Evolutionary conservation across 2,113 vertebrate genomes (phyloP), one percentile per base, ranked within the genome.

Genomic region (Lycocorax pyrrhopterus): DNA sequence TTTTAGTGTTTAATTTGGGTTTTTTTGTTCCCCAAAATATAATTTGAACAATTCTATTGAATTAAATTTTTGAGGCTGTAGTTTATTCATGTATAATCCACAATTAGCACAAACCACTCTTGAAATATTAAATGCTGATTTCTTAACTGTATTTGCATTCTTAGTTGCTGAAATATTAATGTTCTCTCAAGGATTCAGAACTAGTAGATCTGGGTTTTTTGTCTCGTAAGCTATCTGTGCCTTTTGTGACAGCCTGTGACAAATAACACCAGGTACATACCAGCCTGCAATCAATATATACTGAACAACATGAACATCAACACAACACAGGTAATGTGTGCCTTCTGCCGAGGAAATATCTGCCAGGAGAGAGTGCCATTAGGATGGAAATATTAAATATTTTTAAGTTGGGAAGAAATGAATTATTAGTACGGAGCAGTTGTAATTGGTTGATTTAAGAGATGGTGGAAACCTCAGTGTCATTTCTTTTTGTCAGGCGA

Each of bases 181-280:
- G 3, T 53, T 53, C 51, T 84, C 7, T 19, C 17, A 66, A 58
- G 29, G 12, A 41, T 52, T 86, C 52, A 56, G n/a, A n/a, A 56
- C 4, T 47, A 46, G 59, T 11, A 83, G 16, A 25, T 32, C 17
- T 66, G 33, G 5, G 1, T 5, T 9, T 9, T 64, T 74, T 87
- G 25, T 58, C 16, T 84, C 12, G 5, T 79, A 55, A 71, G 8
- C 16, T 29, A 4, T 33, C 19, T 71, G 49, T 80, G 46, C 32
- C 43, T 20, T 83, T 53, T 49, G 25, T 77, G 59, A 77, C 46
- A 77, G 8, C 4, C 13, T 71, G 46, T 53, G 84, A 69, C 60
- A 87, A 84, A 69, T 52, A 66, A 43, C 23, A 47, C 4, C 0
- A 0, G 2, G 6, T 52, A 52, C 27, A 14, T 17, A 66, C 9